phyloP scores from a whole-genome alignment of 1,140 invertebrate genomes.

The Drosophila fuyamai region DNA sequence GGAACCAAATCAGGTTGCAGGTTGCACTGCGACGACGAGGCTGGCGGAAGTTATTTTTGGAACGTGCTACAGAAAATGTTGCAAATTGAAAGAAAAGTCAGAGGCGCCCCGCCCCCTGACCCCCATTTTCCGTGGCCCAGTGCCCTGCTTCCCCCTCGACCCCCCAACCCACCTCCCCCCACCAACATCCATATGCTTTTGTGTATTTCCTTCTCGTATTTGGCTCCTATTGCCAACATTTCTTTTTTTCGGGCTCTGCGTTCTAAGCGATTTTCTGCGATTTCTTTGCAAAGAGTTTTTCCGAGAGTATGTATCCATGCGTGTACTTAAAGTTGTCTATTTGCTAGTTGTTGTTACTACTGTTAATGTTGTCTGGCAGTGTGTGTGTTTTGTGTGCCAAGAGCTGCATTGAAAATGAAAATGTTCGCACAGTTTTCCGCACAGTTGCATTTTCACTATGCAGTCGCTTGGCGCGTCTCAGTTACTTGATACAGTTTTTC shows the following conservation, averaged over 20 bases:
- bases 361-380: conserved; percentile 33
- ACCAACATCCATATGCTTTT: conserved; percentile 68
- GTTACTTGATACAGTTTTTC: conserved; percentile 79
- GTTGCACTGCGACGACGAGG: conserved; percentile 27
- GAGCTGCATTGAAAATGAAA: conserved; percentile 82
- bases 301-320: conserved; percentile 41
- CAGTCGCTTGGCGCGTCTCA: conserved; percentile 75
- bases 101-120: neutral
- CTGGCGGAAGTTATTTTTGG: conserved; percentile 78
- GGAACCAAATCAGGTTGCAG: conserved; percentile 64
- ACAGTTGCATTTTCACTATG: conserved; percentile 82
- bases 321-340: conserved; percentile 81
- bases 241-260: conserved; percentile 37
- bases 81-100: conserved; percentile 80
- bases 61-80: conserved; percentile 78
- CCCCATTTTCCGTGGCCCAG: conserved; percentile 27
- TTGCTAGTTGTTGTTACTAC: conserved; percentile 63
- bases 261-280: conserved; percentile 79
- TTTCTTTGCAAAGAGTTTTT: conserved; percentile 59
- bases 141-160: conserved; percentile 16
- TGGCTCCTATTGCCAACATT: conserved; percentile 26
- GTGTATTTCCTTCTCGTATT: conserved; percentile 37
- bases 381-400: conserved; percentile 54
- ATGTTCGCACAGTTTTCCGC: conserved; percentile 82
- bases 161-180: neutral